phyloP scores from a whole-genome alignment of 2,888 invertebrate genomes.

The Empis stercorea region DNA sequence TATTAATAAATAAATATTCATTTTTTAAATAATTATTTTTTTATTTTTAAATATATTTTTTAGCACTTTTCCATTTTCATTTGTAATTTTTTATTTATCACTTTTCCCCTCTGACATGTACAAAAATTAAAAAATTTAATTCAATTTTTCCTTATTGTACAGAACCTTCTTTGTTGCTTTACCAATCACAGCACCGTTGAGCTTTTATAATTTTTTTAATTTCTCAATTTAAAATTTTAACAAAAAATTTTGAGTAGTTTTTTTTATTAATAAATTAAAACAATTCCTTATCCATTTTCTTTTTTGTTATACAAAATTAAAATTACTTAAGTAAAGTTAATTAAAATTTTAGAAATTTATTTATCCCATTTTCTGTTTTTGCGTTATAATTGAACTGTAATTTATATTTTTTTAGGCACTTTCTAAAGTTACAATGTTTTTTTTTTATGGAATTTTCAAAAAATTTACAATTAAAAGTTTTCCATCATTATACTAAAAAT shows the following conservation, averaged over 20 bases:
- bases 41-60: conserved; percentile 7
- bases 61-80: conserved; percentile 5
- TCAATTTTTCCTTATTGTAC: not conserved
- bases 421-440: no score
- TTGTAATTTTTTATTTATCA: not conserved
- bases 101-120: conserved; percentile 1
- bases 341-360: no score
- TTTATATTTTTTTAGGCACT: no score
- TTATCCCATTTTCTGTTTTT: no score
- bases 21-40: not conserved
- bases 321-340: no score
- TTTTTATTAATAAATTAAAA: not conserved
- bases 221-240: not conserved
- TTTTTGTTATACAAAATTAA: conserved; percentile 3
- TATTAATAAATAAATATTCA: conserved; percentile 1
- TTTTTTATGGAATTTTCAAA: no score
- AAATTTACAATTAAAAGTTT: no score
- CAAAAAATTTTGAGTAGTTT: conserved; percentile 4
- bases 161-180: no score
- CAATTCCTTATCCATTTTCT: conserved; percentile 9
- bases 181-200: no score
- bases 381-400: no score
- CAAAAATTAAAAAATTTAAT: conserved; percentile 7
- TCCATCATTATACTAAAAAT: no score
- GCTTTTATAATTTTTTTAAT: not conserved